A percentile compares a stretch with the other conserved stretches of the same genome.
Evolutionary conservation across 2,888 invertebrate species (phyloP).

Genomic region (Apocheima hispidaria): DNA sequence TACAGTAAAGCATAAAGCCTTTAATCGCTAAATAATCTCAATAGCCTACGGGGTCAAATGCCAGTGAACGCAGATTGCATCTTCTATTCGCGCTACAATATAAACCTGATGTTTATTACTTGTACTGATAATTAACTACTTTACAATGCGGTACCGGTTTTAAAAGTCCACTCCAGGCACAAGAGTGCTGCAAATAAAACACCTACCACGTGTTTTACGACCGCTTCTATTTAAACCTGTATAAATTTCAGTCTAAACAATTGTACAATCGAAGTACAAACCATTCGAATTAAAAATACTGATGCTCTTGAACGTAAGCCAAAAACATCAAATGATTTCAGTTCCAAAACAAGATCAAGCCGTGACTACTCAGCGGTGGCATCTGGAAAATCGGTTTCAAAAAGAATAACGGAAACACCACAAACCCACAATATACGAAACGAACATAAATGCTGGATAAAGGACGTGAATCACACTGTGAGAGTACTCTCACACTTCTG

Average conservation of each 20-base stretch:
- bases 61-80: slow-evolving; percentile 67
- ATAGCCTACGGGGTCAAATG: slow-evolving; percentile 66
- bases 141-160: slow-evolving; percentile 59
- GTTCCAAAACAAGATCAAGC: slow-evolving; percentile 66
- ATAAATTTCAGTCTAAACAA: slow-evolving; percentile 38
- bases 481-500: slow-evolving; percentile 66
- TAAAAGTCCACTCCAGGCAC: slow-evolving; percentile 26
- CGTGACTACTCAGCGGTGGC: slow-evolving; percentile 62
- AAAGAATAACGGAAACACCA: slow-evolving; percentile 71
- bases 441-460: slow-evolving; percentile 68
- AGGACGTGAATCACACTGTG: slow-evolving; percentile 71
- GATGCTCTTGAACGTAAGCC: slow-evolving; percentile 71
- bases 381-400: slow-evolving; percentile 69
- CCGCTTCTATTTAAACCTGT: slow-evolving; percentile 19
- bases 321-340: slow-evolving; percentile 72
- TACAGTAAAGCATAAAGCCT: slow-evolving; percentile 21
- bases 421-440: slow-evolving; percentile 61
- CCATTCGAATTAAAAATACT: slow-evolving; percentile 67
- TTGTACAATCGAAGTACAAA: slow-evolving; percentile 59
- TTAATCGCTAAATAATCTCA: slow-evolving; percentile 58
- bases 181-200: slow-evolving; percentile 14
- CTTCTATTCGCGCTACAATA: slow-evolving; percentile 61
- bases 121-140: slow-evolving; percentile 55
- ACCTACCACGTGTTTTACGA: slow-evolving; percentile 24
- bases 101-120: slow-evolving; percentile 56